Evolutionary conservation across 2,888 invertebrate species (phyloP), one percentile per base, ranked within the genome.

Genomic region (Habrosyne pyritoides): DNA sequence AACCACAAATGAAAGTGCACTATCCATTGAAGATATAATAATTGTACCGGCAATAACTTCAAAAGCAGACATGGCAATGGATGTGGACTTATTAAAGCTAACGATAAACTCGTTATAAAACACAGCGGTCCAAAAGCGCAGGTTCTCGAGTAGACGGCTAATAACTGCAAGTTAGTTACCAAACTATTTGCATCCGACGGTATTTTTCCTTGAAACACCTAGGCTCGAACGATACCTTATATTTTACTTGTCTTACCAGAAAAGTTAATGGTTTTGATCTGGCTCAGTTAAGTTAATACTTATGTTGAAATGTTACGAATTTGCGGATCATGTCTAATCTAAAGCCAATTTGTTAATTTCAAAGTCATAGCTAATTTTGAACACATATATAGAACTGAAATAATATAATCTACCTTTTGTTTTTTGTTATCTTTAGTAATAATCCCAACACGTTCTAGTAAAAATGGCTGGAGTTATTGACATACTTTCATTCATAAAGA

Each of bases 201-300:
- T 83, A 80, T 86, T 86, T 87, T 89, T 88, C 86, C 86, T 84
- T 79, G 82, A 83, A 83, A 80, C 67, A 65, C 63, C 67, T 70
- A 69, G 75, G 61, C 67, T 71, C 62, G 56, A 61, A 56, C 58
- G 47, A 26, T 68, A 66, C 75, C 69, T 74, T 74, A 73, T 75
- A 76, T 77, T 77, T 75, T 67, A 69, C 71, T 75, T 67, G 68
- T 63, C 64, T 73, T 64, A 73, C 66, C 64, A 75, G 76, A 70
- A 72, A 76, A 74, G 62, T 72, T 79, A 78, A 75, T 75, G 71
- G 78, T 69, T 66, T 33, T 57, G 55, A 61, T 63, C 66, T 74
- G 65, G 70, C 71, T 67, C 14, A 36, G 14, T 24, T 24, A 24
- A 36, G 36, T 36, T 6, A 36, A 36, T 2, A 1, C 4, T 4